A percentile compares a stretch with the other conserved stretches of the same genome.
Evolutionary conservation across 2,797 vertebrate species (phyloP).

Genomic region (Salmo trutta): DNA sequence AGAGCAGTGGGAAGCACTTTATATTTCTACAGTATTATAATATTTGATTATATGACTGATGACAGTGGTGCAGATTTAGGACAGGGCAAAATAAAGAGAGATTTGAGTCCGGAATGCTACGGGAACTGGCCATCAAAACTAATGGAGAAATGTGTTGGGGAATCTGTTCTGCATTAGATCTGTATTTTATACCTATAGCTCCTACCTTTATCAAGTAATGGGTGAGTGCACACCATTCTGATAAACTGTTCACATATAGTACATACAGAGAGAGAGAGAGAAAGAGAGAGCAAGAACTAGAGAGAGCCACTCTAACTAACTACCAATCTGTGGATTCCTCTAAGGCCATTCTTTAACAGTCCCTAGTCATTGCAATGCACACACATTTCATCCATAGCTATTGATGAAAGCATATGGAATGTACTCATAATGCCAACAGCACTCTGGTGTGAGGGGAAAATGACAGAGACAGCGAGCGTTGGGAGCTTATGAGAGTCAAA

Average conservation of each 20-base stretch:
- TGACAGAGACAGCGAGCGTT: conserved; percentile 31
- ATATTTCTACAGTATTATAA: not conserved
- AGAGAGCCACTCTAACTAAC: too few relatives aligned
- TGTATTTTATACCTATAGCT: not conserved
- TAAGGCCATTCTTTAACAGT: conserved; percentile 11
- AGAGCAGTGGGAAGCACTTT: not conserved
- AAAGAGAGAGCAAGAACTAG: too few relatives aligned
- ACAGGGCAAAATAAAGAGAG: not conserved
- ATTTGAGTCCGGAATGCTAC: not conserved
- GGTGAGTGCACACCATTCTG: not conserved
- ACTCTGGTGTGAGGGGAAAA: conserved; percentile 40
- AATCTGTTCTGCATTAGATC: not conserved
- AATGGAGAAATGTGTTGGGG: not conserved
- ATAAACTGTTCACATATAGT: not conserved
- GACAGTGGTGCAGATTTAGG: not conserved
- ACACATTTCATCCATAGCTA: conserved; percentile 56
- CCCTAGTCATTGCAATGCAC: conserved; percentile 30
- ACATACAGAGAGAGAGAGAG: conserved; percentile 10
- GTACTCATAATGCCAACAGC: conserved; percentile 64
- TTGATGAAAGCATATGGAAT: conserved; percentile 65
- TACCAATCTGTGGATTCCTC: not conserved
- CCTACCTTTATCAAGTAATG: not conserved
- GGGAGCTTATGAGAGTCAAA: conserved; percentile 52
- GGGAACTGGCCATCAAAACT: not conserved
- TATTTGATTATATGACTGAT: not conserved